Evolutionary conservation across 2,113 vertebrate species (phyloP).

Genomic region (Archocentrus centrarchus): DNA sequence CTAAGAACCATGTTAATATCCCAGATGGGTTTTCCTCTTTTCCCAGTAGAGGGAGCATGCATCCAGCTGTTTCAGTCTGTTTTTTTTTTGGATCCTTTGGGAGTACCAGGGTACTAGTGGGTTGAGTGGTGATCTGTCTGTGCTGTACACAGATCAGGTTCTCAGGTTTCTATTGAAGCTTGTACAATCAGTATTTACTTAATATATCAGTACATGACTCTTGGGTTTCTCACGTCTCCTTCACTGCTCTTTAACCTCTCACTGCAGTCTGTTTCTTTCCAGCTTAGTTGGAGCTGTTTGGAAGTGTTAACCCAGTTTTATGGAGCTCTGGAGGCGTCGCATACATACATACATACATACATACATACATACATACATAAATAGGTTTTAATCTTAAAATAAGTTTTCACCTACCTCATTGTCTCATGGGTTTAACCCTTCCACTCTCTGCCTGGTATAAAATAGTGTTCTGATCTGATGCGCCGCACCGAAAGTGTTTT

Average conservation of each 20-base stretch:
- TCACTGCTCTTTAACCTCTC: background rate
- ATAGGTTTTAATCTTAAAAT: background rate
- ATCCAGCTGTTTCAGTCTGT: background rate
- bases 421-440: too few relatives aligned
- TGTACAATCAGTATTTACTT: background rate
- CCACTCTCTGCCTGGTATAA: background rate
- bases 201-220: background rate
- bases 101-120: background rate
- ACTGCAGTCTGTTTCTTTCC: background rate
- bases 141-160: background rate
- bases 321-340: background rate
- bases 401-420: accelerated
- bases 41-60: background rate
- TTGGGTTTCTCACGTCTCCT: background rate
- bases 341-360: background rate
- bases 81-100: background rate
- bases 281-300: background rate
- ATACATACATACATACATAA: background rate
- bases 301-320: background rate
- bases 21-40: background rate
- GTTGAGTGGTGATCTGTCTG: background rate
- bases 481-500: background rate
- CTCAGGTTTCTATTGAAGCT: background rate
- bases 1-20: background rate
- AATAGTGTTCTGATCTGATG: background rate